Evolutionary conservation across 2,797 vertebrate species (phyloP), one percentile per base, ranked within the genome.

Genomic region (Adrianichthys oophorus): DNA sequence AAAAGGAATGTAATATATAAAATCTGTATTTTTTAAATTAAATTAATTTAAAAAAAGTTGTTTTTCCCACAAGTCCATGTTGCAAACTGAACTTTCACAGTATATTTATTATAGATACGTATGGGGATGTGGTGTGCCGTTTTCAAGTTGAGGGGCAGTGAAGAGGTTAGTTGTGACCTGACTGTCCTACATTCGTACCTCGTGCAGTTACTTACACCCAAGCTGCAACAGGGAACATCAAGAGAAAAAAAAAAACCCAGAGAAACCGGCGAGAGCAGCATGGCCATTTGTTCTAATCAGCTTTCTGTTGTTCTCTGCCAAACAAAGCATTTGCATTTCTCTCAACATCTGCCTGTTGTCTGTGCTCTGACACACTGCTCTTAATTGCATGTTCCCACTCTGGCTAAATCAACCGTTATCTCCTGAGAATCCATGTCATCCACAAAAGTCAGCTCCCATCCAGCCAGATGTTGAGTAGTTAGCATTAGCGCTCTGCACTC

Each of bases 351-450:
- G 82, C 68, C 77, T 15, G 65, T 77, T 79, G 68, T 80, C 63
- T 77, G 65, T 81, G 68, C 18, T 18, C 68, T 86, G 86, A 89
- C 85, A 90, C 89, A 90, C 82, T 78, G 85, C 81, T 89, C 84
- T 84, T 91, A 90, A 92, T 91, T 91, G 89, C 87, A 75, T 82
- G 71, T 85, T 68, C 87, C 80, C 74, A 83, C 81, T 72, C 76
- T 62, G 52, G 65, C 79, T 86, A 88, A 92, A 91, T 90, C 89
- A 86, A 84, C 68, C 68, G 76, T 89, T 85, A 88, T 90, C 89
- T 91, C 87, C 75, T 75, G 83, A 84, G 89, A 91, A 87, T 89
- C 82, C 82, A 87, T 90, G 84, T 89, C 89, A 87, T 87, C 77
- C 82, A 83, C 84, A 86, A 79, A 90, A 88, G 83, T 85, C 85